A percentile compares a stretch with the other conserved stretches of the same genome.
Evolutionary conservation across 2,113 vertebrate genomes (phyloP).

Genomic region (Leptosomus discolor): DNA sequence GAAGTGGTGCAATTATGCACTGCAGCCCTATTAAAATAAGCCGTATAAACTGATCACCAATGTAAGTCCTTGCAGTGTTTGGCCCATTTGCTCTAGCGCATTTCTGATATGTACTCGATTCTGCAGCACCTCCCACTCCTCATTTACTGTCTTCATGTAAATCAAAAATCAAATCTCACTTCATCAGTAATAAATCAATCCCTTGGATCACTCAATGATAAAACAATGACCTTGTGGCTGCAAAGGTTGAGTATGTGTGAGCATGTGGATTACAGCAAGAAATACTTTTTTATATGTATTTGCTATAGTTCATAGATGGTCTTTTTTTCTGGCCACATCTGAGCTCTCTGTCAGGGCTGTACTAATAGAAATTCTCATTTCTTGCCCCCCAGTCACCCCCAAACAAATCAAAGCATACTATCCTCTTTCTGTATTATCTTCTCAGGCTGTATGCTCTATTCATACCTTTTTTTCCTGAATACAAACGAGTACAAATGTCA

Average conservation of each 20-base stretch:
- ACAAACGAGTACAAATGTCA: not conserved
- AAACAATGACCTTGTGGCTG: not conserved
- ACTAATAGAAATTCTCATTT: not conserved
- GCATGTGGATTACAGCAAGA: not conserved
- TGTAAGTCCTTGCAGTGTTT: not conserved
- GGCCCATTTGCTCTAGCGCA: not conserved
- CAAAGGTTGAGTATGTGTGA: not conserved
- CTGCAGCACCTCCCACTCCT: not conserved
- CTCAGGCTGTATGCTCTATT: not conserved
- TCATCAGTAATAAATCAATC: slow-evolving; percentile 28
- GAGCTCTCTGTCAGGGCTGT: not conserved
- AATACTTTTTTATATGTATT: not conserved
- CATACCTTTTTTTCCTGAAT: not conserved
- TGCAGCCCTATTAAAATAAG: not conserved
- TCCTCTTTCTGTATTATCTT: not conserved
- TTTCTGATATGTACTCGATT: not conserved
- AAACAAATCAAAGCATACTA: not conserved
- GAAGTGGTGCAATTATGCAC: not conserved
- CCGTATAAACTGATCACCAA: not conserved
- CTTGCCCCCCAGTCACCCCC: not conserved
- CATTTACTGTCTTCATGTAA: not conserved
- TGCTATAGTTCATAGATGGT: not conserved
- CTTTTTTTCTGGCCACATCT: not conserved
- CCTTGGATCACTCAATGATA: not conserved
- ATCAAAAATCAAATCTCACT: slow-evolving; percentile 1